Evolutionary conservation across 2,113 vertebrate genomes (phyloP), one percentile per base, ranked within the genome.

Genomic region (Egretta garzetta): DNA sequence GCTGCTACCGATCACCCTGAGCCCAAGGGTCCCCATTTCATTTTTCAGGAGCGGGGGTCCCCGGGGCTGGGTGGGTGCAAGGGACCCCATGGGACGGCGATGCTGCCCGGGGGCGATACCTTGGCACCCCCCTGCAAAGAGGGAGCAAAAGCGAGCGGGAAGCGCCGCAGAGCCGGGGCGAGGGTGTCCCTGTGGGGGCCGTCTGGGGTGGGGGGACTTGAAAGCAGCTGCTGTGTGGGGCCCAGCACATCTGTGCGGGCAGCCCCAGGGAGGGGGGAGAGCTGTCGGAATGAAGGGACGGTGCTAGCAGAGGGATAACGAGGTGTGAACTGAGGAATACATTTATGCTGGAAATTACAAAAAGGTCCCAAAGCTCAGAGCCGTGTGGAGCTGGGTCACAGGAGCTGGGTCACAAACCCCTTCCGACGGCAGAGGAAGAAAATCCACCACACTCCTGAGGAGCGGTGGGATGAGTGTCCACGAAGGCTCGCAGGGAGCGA

Each of bases 81-180:
- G 56, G 41, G 22, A 15, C 24, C 8, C 43, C 1, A 0, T 8
- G 75, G 81, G 8, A 30, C 6, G 32, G 47, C 12, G 18, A 23
- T 5, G 21, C 23, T 4, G 7, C 5, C 0, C 3, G 41, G 59
- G 20, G 3, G 2, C 2, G 0, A 41, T 41, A 43, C 18, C 85
- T 8, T 2, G 33, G 32, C 39, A 6, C n/a, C 23, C 12, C 24
- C 62, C 68, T 45, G 41, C 28, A 10, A 10, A 17, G 68, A 35
- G 63, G 67, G 41, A 43, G 37, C 9, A 12, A 12, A 3, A 27
- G 33, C 2, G 24, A 80, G 49, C 1, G 32, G n/a, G 49, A 27
- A 70, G 28, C 4, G 2, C 47, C 27, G 66, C 66, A 7, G 45
- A 27, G 66, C 45, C 4, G 71, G 64, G 39, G 6, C 0, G 5